These are phyloP conservation scores for Cephus nigrinus DNA, from an alignment of 2,888 invertebrate species.

Conservation along the genomic window DNA sequence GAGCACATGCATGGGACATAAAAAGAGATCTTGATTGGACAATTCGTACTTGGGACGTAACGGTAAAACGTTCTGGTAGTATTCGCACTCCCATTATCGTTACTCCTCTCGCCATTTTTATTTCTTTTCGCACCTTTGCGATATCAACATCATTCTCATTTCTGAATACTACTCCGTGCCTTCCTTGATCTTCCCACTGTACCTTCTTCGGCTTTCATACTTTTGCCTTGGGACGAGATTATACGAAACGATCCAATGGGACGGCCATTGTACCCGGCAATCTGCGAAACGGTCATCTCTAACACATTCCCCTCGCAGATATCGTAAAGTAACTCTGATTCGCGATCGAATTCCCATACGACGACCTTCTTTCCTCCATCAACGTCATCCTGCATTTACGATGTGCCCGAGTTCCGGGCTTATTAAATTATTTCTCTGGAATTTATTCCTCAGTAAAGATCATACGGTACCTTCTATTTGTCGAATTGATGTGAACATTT, in stretches of 20 bases:
- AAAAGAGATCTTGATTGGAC: not conserved
- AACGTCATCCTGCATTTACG: not conserved
- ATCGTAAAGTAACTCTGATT: slow-evolving; percentile 1
- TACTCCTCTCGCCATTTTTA: not conserved
- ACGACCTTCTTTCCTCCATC: not conserved
- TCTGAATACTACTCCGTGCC: not conserved
- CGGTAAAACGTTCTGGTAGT: not conserved
- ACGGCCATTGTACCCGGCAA: slow-evolving; percentile 4
- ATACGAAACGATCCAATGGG: not conserved
- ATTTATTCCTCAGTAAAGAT: not conserved
- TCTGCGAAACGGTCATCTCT: slow-evolving; percentile 4
- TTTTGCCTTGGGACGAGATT: not conserved
- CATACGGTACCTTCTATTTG: not conserved
- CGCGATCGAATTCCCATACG: not conserved
- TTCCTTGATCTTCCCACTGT: not conserved
- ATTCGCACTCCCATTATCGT: not conserved
- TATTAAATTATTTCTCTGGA: not conserved
- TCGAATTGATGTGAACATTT: not conserved
- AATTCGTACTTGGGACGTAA: not conserved
- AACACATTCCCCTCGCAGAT: not conserved
- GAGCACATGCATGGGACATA: not conserved
- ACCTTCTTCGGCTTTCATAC: not conserved
- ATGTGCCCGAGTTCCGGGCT: not conserved
- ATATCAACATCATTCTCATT: not conserved
- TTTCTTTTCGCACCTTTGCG: not conserved